phyloP scores from a whole-genome alignment of 2,797 vertebrate species.

The Orientallactaga sibirica region DNA sequence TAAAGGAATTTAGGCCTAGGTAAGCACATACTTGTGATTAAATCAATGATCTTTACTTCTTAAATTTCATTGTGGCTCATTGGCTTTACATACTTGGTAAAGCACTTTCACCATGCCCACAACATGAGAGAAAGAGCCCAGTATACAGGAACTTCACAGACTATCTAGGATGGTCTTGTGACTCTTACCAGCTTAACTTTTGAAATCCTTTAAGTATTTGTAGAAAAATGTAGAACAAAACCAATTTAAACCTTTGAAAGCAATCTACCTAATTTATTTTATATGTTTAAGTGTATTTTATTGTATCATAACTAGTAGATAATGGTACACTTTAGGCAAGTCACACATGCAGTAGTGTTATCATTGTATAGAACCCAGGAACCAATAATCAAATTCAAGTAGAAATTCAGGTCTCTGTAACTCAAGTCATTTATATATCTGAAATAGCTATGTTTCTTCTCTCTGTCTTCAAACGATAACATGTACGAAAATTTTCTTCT shows the following conservation, averaged over 20 bases:
- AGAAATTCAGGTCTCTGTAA: background rate
- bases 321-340: background rate
- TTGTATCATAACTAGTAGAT: background rate
- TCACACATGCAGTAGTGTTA: background rate
- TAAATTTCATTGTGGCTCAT: background rate
- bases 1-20: background rate
- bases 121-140: background rate
- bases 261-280: background rate
- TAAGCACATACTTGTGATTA: background rate
- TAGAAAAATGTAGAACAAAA: background rate
- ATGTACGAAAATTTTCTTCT: constrained; percentile 12
- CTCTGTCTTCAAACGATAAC: background rate
- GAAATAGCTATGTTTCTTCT: background rate
- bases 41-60: background rate
- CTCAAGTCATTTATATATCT: background rate
- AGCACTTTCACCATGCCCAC: background rate
- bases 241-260: constrained; percentile 53
- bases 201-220: background rate
- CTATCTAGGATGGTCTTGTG: background rate
- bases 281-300: background rate
- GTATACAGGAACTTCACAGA: background rate
- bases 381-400: background rate
- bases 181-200: background rate
- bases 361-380: constrained; percentile 12
- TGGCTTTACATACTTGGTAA: background rate